Percentiles rank a stretch among this genome's conserved stretches.
Evolutionary conservation across 2,113 vertebrate species (phyloP).

Genomic region (Carlito syrichta): DNA sequence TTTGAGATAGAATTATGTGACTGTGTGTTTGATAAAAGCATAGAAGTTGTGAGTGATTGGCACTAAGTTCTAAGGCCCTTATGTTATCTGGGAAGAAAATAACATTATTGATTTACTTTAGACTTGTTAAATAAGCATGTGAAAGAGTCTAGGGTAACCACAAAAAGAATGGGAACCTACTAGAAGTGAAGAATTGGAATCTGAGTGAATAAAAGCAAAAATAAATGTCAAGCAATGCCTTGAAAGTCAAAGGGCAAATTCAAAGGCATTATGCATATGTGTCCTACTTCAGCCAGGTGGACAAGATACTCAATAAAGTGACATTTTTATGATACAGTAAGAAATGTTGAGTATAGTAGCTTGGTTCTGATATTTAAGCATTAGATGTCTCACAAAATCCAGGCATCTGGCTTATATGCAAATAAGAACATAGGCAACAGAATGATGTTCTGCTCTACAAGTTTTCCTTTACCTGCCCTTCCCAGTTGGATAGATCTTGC

Average conservation of each 20-base stretch:
- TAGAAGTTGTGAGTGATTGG: background rate
- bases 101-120: slow-evolving; percentile 44
- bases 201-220: slow-evolving; percentile 6
- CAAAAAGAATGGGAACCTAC: background rate
- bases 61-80: slow-evolving; percentile 20
- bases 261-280: background rate
- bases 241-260: background rate
- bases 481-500: background rate
- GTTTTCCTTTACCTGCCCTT: background rate
- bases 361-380: slow-evolving; percentile 16
- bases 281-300: background rate
- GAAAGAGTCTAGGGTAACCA: slow-evolving; percentile 10
- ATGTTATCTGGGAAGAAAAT: background rate
- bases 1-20: background rate
- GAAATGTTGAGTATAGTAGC: background rate
- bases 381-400: slow-evolving; percentile 18
- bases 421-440: background rate
- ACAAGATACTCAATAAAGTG: background rate
- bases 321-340: background rate
- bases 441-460: background rate
- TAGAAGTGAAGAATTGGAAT: background rate
- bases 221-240: background rate
- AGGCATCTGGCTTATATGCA: background rate
- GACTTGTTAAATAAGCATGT: background rate
- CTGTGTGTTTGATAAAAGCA: background rate